Percentiles rank a stretch among this genome's conserved stretches.
Conservation (phyloP, 2,797 vertebrate species). For the Neosilurus mollespiculum region DNA sequence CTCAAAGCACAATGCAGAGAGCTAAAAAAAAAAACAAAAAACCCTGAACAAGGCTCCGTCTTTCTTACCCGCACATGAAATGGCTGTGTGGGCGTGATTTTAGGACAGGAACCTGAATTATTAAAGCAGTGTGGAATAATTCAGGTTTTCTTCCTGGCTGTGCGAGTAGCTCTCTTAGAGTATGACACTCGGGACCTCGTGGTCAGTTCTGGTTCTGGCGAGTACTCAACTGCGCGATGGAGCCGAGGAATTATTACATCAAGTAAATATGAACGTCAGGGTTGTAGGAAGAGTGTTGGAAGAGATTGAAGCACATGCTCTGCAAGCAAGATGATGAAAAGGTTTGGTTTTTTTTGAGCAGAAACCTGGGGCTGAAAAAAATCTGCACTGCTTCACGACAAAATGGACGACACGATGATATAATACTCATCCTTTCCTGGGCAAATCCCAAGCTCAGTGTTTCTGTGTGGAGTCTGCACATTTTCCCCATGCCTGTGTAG, state of each 20-base stretch:
- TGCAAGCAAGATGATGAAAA: background rate
- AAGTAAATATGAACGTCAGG: background rate
- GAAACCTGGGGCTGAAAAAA: background rate
- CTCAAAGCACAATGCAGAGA: background rate
- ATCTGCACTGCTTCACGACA: background rate
- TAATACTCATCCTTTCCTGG: no score
- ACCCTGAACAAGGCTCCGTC: background rate
- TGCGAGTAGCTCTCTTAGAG: background rate
- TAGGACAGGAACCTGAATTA: conserved; percentile 41
- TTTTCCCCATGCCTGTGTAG: no score
- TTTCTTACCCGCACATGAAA: background rate
- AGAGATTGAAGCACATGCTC: background rate
- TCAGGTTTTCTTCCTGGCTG: conserved; percentile 15
- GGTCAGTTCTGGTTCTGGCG: conserved; percentile 11
- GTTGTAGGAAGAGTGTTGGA: background rate
- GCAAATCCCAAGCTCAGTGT: no score
- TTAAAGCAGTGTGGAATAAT: conserved; percentile 50
- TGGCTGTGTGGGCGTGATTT: conserved; percentile 7
- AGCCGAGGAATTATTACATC: background rate
- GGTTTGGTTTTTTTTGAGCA: background rate
- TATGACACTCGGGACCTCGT: background rate
- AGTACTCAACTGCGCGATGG: background rate
- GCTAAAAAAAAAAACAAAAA: no score
- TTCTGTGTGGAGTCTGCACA: no score
- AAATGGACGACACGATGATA: background rate